These are phyloP conservation scores for Cherax destructor DNA, from an alignment of 1,140 invertebrate species.

Conservation along the genomic window DNA sequence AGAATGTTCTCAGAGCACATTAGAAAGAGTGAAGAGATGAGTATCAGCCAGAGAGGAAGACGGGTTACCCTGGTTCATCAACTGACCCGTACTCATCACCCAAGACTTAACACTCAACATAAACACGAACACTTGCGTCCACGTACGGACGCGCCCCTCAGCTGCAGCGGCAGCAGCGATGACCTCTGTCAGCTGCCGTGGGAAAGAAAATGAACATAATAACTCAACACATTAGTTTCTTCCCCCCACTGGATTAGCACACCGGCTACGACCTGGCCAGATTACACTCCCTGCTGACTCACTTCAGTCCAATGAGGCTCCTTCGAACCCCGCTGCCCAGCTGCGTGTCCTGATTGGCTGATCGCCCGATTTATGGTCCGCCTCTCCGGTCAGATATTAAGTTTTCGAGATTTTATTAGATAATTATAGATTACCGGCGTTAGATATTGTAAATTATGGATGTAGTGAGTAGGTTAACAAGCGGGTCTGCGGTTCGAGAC, in stretches of 20 bases:
- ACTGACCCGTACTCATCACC: too few relatives aligned
- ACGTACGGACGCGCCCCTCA: too few relatives aligned
- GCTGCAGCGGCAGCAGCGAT: not conserved
- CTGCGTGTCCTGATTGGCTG: slow-evolving; percentile 22
- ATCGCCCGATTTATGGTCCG: slow-evolving; percentile 38
- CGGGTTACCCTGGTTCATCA: too few relatives aligned
- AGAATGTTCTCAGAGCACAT: not conserved
- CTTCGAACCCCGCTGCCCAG: slow-evolving; percentile 33
- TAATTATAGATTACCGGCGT: slow-evolving; percentile 59
- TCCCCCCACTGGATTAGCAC: slow-evolving; percentile 34
- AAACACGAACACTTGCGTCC: too few relatives aligned
- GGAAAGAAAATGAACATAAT: slow-evolving; percentile 38
- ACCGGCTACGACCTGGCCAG: slow-evolving; percentile 42
- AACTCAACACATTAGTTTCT: slow-evolving; percentile 45
- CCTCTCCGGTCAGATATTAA: slow-evolving; percentile 54
- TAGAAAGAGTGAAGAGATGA: not conserved
- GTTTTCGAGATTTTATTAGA: slow-evolving; percentile 60
- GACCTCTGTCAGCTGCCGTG: not conserved
- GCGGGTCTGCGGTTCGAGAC: not conserved
- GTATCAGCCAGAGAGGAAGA: not conserved
- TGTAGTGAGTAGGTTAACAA: slow-evolving; percentile 49
- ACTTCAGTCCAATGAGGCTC: slow-evolving; percentile 6
- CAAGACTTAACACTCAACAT: too few relatives aligned
- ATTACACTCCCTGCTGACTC: slow-evolving; percentile 37
- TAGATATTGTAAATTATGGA: slow-evolving; percentile 55